These are phyloP conservation scores for Lophochroa leadbeateri DNA, from an alignment of 2,113 vertebrate genomes.

Conservation along the genomic window DNA sequence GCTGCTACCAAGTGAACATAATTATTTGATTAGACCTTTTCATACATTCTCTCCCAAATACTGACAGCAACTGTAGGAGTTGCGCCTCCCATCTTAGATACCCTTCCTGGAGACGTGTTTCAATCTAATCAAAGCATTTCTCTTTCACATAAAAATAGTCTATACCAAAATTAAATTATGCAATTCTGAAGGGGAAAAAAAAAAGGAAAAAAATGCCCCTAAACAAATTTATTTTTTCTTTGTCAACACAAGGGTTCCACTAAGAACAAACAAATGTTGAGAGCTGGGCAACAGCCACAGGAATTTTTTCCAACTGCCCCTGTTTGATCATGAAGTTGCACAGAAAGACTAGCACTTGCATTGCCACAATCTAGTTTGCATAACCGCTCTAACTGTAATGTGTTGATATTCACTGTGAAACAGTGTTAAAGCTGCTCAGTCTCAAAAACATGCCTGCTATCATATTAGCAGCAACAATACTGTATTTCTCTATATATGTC, in stretches of 20 bases:
- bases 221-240: background rate
- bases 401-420: conserved; percentile 46
- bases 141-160: background rate
- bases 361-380: background rate
- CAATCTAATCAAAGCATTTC: background rate
- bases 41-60: background rate
- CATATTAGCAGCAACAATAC: conserved; percentile 38
- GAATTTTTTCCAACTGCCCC: background rate
- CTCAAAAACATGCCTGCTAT: conserved; percentile 38
- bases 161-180: background rate
- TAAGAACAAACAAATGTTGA: background rate
- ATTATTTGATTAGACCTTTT: background rate
- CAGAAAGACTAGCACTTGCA: background rate
- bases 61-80: background rate
- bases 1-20: background rate
- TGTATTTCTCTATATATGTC: conserved; percentile 1
- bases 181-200: background rate
- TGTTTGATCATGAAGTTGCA: background rate
- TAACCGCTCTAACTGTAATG: conserved; percentile 24
- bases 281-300: background rate
- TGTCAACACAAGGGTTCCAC: background rate
- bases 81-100: background rate
- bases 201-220: background rate
- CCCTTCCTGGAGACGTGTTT: background rate
- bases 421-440: conserved; percentile 45